A percentile compares a stretch with the other conserved stretches of the same genome.
phyloP scores from a whole-genome alignment of 2,797 vertebrate genomes.

The Crax fasciolata region DNA sequence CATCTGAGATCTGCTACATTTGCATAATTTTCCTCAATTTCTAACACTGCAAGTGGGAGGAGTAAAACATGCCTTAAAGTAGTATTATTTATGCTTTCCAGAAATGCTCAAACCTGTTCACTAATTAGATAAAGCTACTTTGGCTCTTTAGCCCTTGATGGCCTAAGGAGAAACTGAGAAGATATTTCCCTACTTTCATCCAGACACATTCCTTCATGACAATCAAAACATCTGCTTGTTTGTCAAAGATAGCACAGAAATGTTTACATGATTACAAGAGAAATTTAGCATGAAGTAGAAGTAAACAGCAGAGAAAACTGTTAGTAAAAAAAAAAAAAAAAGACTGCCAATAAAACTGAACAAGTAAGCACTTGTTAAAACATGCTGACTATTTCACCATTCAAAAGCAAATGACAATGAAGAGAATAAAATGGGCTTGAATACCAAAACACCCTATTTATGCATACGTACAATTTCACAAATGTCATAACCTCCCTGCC shows the following conservation, averaged over 20 bases:
- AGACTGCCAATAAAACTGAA: background rate
- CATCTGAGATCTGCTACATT: background rate
- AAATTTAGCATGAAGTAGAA: slow-evolving; percentile 6
- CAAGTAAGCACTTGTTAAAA: background rate
- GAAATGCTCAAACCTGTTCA: background rate
- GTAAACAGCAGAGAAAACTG: background rate
- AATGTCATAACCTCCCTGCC: background rate
- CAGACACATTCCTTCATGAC: background rate
- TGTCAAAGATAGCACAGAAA: background rate
- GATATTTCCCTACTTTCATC: background rate
- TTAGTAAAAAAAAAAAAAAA: background rate
- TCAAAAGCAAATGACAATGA: background rate
- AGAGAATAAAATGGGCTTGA: background rate
- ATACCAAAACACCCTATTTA: background rate
- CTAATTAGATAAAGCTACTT: background rate
- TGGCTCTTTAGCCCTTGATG: background rate
- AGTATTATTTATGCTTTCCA: background rate
- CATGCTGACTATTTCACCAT: background rate
- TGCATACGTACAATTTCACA: background rate
- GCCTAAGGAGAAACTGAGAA: background rate
- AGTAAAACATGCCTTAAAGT: background rate
- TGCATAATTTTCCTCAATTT: background rate
- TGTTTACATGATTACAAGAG: background rate
- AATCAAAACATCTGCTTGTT: background rate
- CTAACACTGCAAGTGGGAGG: background rate